phyloP scores from a whole-genome alignment of 2,888 invertebrate genomes.

The Cenopis cana region DNA sequence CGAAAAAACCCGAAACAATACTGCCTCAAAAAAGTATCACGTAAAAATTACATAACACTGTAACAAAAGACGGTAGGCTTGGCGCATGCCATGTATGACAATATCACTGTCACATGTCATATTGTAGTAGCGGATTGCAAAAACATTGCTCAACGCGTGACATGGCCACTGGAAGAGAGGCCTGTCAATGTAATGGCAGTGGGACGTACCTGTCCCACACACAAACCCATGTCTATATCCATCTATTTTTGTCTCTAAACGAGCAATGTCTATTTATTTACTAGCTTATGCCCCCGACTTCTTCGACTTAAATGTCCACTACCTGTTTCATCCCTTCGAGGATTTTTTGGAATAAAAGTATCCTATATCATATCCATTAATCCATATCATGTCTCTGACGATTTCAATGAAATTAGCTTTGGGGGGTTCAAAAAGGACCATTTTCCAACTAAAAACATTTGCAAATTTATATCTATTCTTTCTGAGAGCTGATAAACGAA shows the following conservation, averaged over 20 bases:
- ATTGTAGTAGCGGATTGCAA: conserved; percentile 13
- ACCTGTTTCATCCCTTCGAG: too few relatives aligned
- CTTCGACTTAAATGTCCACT: too few relatives aligned
- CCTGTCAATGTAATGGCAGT: conserved; percentile 19
- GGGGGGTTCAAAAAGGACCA: too few relatives aligned
- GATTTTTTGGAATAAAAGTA: too few relatives aligned
- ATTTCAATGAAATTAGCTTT: too few relatives aligned
- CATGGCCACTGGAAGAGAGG: conserved; percentile 27
- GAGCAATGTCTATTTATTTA: too few relatives aligned
- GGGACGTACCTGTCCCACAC: conserved; percentile 12
- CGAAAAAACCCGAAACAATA: not conserved
- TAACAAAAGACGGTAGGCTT: conserved; percentile 14
- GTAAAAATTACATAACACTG: not conserved
- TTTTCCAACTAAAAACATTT: too few relatives aligned
- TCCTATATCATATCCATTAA: too few relatives aligned
- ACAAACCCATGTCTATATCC: not conserved
- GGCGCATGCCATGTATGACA: conserved; percentile 14
- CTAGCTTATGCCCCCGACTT: too few relatives aligned
- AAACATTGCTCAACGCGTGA: conserved; percentile 22
- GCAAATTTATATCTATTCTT: too few relatives aligned
- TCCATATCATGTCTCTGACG: too few relatives aligned
- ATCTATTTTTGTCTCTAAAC: not conserved
- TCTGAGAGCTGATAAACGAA: too few relatives aligned
- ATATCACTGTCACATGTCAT: conserved; percentile 30
- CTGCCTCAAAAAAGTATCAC: conserved; percentile 24